A percentile compares a stretch with the other conserved stretches of the same genome.
Conservation (phyloP, 2,113 vertebrate genomes). For the Siphamia tubifer region DNA sequence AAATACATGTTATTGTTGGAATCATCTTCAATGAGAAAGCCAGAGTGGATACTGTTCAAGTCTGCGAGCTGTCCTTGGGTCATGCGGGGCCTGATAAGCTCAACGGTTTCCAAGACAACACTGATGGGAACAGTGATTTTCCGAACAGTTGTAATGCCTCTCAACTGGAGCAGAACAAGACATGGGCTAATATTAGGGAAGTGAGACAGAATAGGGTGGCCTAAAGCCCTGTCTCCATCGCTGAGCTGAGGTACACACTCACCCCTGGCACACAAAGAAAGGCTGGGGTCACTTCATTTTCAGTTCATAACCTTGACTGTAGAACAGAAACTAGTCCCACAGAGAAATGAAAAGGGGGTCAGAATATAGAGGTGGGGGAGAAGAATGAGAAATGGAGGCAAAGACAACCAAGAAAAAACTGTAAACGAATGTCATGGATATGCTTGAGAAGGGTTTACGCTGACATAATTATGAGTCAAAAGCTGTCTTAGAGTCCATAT, state of each 20-base stretch:
- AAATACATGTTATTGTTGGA: conserved; percentile 12
- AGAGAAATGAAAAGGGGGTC: background rate
- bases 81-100: conserved; percentile 36
- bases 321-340: conserved; percentile 4
- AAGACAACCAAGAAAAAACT: too few species aligned
- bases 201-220: conserved; percentile 32
- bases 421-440: too few species aligned
- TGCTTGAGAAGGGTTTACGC: too few species aligned
- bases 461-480: too few species aligned
- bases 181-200: conserved; percentile 50
- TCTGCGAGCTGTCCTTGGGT: conserved; percentile 34
- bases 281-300: conserved; percentile 38
- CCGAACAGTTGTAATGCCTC: conserved; percentile 30
- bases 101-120: conserved; percentile 55
- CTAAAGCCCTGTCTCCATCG: conserved; percentile 8
- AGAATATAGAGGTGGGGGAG: background rate
- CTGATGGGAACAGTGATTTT: conserved; percentile 36
- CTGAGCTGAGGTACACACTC: background rate
- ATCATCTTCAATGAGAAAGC: background rate
- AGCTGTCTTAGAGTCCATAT: too few species aligned
- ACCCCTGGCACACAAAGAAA: conserved; percentile 2
- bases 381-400: too few species aligned
- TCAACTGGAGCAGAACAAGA: conserved; percentile 53
- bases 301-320: conserved; percentile 44
- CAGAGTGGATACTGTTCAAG: background rate